Evolutionary conservation across 1,140 invertebrate genomes (phyloP), one percentile per base, ranked within the genome.

Genomic region (Platyscapa corneri): DNA sequence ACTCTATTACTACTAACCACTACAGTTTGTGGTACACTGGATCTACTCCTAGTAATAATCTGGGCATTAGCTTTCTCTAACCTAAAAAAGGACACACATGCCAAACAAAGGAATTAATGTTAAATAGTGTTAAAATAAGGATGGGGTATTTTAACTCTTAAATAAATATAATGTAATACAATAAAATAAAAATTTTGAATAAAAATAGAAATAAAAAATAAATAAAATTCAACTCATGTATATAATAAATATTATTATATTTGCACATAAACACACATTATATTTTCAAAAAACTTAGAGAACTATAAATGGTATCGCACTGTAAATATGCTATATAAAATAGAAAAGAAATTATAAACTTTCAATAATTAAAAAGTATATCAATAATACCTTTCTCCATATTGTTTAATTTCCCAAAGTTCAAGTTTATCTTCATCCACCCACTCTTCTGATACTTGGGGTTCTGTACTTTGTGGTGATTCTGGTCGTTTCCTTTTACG

Each of bases 401-500:
- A 99, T 88, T 97, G 97, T 90, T 98, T 97, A 65, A 99, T 99
- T 94, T 99, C 98, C 98, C 98, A 99, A 0, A 99, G 91, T 91
- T 99, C 98, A 34, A 99, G 92, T 90, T 98, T 97, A 89, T 99
- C 98, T 93, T 99, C 98, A 86, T 98, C 97, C 0, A 99, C 96
- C 98, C 98, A 99, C 90, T 97, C 96, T 92, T 99, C 98, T 12
- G 96, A 96, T 14, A 98, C 97, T 93, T 98, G 96, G 1, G 98
- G 98, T 89, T 98, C 97, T 16, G 96, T 97, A 87, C 96, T 97
- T 90, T 97, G 97, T 0, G 97, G 97, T 14, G 97, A 97, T 94
- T 98, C 97, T 0, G 97, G 97, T 67, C 97, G 94, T 91, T 98
- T 98, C 64, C 98, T 94, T 94, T 99, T 99, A 76, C 98, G 94